Conservation (phyloP, 2,888 invertebrate species). For the Drosophila suboccidentalis region DNA sequence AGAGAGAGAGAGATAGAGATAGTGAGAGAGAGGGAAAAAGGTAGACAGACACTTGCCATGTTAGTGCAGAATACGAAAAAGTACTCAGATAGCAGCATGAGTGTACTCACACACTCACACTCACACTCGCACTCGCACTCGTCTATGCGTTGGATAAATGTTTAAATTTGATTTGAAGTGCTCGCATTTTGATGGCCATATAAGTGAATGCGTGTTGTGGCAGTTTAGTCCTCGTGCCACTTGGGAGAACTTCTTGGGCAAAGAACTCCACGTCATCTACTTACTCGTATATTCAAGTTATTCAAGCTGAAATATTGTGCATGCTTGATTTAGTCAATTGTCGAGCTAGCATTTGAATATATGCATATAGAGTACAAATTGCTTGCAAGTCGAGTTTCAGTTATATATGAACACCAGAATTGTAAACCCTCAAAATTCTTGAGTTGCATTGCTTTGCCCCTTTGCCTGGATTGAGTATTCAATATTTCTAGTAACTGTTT, state of each 20-base stretch:
- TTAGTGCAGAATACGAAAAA: constrained; percentile 6
- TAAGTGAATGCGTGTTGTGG: constrained; percentile 80
- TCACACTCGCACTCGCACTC: constrained; percentile 4
- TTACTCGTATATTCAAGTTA: constrained; percentile 9
- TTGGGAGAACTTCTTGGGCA: constrained; percentile 37
- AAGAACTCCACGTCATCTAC: not conserved
- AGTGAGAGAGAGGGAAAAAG: not conserved
- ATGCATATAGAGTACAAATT: constrained; percentile 2
- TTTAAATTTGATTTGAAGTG: constrained; percentile 80
- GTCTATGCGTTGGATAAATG: constrained; percentile 47
- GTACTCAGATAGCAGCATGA: constrained; percentile 18
- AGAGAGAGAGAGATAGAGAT: not conserved
- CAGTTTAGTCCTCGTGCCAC: constrained; percentile 64
- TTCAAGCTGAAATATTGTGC: constrained; percentile 7
- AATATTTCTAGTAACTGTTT: too few relatives aligned
- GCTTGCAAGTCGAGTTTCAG: constrained; percentile 3
- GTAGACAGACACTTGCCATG: constrained; percentile 19
- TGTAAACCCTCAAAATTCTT: too few relatives aligned
- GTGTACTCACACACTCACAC: constrained; percentile 15
- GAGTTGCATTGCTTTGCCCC: too few relatives aligned
- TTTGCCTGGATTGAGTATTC: too few relatives aligned
- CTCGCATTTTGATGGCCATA: constrained; percentile 76
- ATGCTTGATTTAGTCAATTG: constrained; percentile 25
- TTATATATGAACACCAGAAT: not conserved
- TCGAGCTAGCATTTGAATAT: constrained; percentile 9